phyloP scores from a whole-genome alignment of 1,140 invertebrate species.

The Pseudomyrmex gracilis region DNA sequence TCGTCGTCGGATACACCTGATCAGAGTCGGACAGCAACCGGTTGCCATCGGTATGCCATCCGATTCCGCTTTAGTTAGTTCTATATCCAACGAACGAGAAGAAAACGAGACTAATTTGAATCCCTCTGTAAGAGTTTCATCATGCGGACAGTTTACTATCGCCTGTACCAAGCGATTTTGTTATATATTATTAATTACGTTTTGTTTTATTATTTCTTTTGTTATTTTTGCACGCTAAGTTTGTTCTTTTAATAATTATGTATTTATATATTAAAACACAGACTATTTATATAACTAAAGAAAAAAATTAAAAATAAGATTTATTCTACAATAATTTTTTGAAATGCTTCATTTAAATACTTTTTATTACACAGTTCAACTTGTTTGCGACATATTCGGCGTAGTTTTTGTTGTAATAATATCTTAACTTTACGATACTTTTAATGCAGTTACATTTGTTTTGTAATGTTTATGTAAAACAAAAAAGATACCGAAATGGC shows the following conservation, averaged over 20 bases:
- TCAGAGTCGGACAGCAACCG: slow-evolving; percentile 69
- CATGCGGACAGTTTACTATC: background rate
- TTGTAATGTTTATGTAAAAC: background rate
- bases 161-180: background rate
- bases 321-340: background rate
- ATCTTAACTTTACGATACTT: background rate
- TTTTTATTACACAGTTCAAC: background rate
- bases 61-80: slow-evolving; percentile 54
- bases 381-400: background rate
- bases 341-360: background rate
- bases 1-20: slow-evolving; percentile 77
- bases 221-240: background rate
- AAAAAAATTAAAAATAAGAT: background rate
- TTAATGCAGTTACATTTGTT: background rate
- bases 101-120: slow-evolving; percentile 29
- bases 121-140: background rate
- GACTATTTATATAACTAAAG: background rate
- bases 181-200: background rate
- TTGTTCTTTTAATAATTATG: background rate
- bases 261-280: too few species aligned
- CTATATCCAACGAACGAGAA: background rate
- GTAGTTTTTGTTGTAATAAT: background rate
- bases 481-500: background rate
- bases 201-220: background rate
- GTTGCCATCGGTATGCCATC: slow-evolving; percentile 26